phyloP scores from a whole-genome alignment of 2,888 invertebrate genomes.

The Arctia plantaginis region DNA sequence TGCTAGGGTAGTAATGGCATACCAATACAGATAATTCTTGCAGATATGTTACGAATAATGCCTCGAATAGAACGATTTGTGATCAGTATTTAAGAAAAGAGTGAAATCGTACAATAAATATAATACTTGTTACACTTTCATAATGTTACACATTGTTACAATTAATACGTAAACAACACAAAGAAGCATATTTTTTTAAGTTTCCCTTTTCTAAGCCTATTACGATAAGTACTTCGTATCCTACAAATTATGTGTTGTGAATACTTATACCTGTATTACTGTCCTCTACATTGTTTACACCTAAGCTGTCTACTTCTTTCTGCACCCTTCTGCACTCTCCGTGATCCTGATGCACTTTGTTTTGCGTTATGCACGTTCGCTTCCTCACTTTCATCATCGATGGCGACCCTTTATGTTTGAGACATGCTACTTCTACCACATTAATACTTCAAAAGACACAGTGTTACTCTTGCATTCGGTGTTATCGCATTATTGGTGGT shows the following conservation, averaged over 20 bases:
- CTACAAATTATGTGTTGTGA: conserved; percentile 46
- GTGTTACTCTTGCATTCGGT: conserved; percentile 75
- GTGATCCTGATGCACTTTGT: conserved; percentile 77
- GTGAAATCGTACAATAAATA: conserved; percentile 83
- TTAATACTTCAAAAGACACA: conserved; percentile 76
- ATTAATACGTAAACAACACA: conserved; percentile 76
- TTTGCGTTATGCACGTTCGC: conserved; percentile 76
- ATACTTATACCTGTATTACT: conserved; percentile 41
- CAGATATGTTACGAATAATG: conserved; percentile 69
- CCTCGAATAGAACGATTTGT: conserved; percentile 74
- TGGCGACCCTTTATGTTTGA: conserved; percentile 59
- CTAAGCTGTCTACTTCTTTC: conserved; percentile 49
- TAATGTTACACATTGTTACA: conserved; percentile 83
- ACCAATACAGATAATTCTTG: conserved; percentile 66
- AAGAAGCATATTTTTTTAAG: conserved; percentile 77
- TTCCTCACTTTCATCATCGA: conserved; percentile 67
- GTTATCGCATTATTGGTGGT: conserved; percentile 71
- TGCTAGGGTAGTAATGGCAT: conserved; percentile 62
- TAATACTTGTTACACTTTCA: conserved; percentile 81
- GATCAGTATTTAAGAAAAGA: conserved; percentile 77
- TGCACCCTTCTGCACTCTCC: conserved; percentile 71
- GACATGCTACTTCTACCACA: conserved; percentile 72
- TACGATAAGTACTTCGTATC: conserved; percentile 61
- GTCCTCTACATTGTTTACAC: conserved; percentile 52
- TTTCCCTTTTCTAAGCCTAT: conserved; percentile 72